phyloP scores from a whole-genome alignment of 2,113 vertebrate genomes.

The Thalassoma bifasciatum region DNA sequence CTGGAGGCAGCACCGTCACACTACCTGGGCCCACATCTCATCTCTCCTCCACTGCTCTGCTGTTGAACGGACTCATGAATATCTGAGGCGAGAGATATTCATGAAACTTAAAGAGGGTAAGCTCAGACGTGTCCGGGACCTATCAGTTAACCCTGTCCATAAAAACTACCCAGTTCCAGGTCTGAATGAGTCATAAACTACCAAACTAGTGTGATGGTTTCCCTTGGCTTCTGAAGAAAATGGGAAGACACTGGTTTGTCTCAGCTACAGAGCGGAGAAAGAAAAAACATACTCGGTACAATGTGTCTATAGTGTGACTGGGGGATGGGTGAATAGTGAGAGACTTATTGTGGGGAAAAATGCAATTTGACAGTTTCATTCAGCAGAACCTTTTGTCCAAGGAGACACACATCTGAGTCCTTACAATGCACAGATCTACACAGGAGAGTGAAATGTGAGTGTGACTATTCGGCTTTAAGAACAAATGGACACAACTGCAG shows the following conservation, averaged over 20 bases:
- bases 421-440: too few relatives aligned
- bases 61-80: constrained; percentile 60
- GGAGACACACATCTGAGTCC: too few relatives aligned
- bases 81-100: constrained; percentile 50
- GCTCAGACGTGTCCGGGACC: constrained; percentile 29
- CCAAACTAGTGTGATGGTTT: constrained; percentile 7
- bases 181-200: constrained; percentile 40
- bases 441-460: too few relatives aligned
- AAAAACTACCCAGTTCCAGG: constrained; percentile 21
- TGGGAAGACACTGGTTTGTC: not conserved
- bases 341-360: too few relatives aligned
- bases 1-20: constrained; percentile 27
- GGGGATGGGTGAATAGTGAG: not conserved
- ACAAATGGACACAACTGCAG: too few relatives aligned
- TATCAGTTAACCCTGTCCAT: constrained; percentile 40
- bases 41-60: constrained; percentile 40
- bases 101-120: constrained; percentile 40
- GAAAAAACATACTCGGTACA: not conserved
- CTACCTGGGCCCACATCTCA: constrained; percentile 40
- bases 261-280: too few relatives aligned
- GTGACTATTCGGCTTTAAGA: too few relatives aligned
- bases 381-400: too few relatives aligned
- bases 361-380: too few relatives aligned
- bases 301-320: not conserved
- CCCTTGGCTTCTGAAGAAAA: constrained; percentile 8